Base-by-base conservation (phyloP, 2,888 invertebrate genomes). In the Pheosia tremula region DNA sequence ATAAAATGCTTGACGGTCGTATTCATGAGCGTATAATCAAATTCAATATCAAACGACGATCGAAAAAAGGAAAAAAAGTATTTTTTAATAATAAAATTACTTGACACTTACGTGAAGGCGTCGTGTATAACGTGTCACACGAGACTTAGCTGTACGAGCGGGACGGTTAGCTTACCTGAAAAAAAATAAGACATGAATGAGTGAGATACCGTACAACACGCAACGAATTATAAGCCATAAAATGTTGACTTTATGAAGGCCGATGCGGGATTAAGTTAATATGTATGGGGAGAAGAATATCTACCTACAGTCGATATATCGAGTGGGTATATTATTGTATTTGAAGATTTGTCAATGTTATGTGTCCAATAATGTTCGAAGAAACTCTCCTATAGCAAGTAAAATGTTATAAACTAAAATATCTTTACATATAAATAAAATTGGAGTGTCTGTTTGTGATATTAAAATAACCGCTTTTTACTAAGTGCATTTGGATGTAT, bases 101-200 rank as follows among this genome's bases (percentile, higher is more conserved):
- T 37, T 38, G 6, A 49, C 47, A 72, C 71, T 74, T 72, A 74
- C 74, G 39, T 67, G 60, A 64, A 63, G 64, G 60, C 37, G 59
- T 61, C 62, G 66, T 53, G 63, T 60, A 61, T 66, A 68, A 69
- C 60, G 13, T 38, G 60, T 56, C 63, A 60, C 59, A 58, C 61
- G 55, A 55, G 60, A 49, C 50, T 63, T 67, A 59, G 60, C 60
- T 57, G 63, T 67, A 50, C 24, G 59, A 45, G 62, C 57, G 50
- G 55, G 60, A 43, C 53, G 58, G 65, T 69, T 61, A 74, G 77
- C 86, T 83, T 86, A 86, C 86, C 86, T 86, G 87, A 74, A 86
- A 87, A 74, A 76, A 79, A 80, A 72, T 74, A 68, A 70, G 66
- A 63, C 56, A 62, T 64, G 75, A 78, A 85, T 80, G 72, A 75